Evolutionary conservation across 2,113 vertebrate genomes (phyloP), one percentile per base, ranked within the genome.

Genomic region (Uria aalge): DNA sequence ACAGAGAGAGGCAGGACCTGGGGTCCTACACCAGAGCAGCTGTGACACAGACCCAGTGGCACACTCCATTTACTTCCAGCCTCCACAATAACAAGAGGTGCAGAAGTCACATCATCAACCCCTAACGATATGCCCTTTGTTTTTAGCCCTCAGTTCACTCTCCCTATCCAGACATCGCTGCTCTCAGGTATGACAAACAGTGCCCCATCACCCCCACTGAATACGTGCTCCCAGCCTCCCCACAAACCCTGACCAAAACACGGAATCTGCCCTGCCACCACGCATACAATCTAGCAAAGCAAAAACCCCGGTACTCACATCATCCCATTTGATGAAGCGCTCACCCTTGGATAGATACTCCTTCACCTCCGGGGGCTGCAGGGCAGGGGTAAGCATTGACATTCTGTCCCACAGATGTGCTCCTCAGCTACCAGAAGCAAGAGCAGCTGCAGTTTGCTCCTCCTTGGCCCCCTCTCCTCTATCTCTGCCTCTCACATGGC

Each of bases 311-410:
- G 74, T 95, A 99, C 99, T 99, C 97, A 99, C 99, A 88, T 99
- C 99, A 4, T 99, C 99, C 99, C 99, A 99, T 53, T 99, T 99
- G 95, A 99, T 99, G 96, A 99, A 99, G 88, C 99, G 98, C 41
- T 99, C 99, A 5, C 99, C 99, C 97, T 99, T 99, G 62, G 98
- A 97, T 75, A 99, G 97, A 88, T 99, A 99, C 15, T 98, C 97
- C 98, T 99, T 99, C 96, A 99, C 98, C 79, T 98, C 97, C 1
- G 98, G 98, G 55, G 98, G 97, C 53, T 97, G 98, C 85, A 99
- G 98, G 71, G 97, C 79, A 47, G 98, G 98, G 81, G 81, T 98
- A 47, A 99, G 98, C 95, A 99, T 97, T 32, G 98, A 99, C 99
- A 99, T 99, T 97, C 81, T 98, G 93, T 94, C 85, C 90, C 43